Evolutionary conservation across 2,888 invertebrate species (phyloP).

Genomic region (Leuctra nigra): DNA sequence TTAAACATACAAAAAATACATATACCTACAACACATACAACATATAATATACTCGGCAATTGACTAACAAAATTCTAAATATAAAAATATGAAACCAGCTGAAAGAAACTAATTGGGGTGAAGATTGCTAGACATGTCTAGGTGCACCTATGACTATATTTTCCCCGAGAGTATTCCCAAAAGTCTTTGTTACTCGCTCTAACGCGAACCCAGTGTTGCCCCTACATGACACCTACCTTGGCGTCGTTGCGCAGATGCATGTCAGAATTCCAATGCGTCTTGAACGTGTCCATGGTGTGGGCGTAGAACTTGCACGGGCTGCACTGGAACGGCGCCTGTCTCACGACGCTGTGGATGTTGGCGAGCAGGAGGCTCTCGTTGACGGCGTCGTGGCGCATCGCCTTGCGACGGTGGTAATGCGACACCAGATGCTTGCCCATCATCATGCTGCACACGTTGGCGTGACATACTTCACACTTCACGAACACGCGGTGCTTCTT

Average conservation of each 20-base stretch:
- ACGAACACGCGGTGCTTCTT: conserved; percentile 32
- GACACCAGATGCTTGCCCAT: conserved; percentile 83
- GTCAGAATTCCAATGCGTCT: conserved; percentile 65
- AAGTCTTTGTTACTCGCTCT: too few species aligned
- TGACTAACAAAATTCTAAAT: too few species aligned
- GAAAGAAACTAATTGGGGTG: too few species aligned
- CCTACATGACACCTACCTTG: too few species aligned
- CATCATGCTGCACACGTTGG: conserved; percentile 57
- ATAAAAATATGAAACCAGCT: too few species aligned
- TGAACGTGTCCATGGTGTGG: conserved; percentile 63
- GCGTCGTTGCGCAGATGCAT: conserved; percentile 49
- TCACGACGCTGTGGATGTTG: conserved; percentile 69
- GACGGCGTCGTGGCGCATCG: conserved; percentile 44
- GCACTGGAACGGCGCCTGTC: conserved; percentile 82
- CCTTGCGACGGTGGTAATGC: conserved; percentile 74
- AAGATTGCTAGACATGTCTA: too few species aligned
- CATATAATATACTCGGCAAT: too few species aligned
- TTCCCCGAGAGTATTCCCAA: too few species aligned
- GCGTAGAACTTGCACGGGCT: conserved; percentile 78
- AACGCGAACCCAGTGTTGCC: too few species aligned
- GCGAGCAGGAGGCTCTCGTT: conserved; percentile 54
- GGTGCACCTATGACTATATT: too few species aligned
- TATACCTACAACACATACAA: too few species aligned
- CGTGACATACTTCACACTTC: conserved; percentile 65
- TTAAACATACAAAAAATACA: too few species aligned